phyloP scores from a whole-genome alignment of 2,888 invertebrate species.

The Cerastis leucographa region DNA sequence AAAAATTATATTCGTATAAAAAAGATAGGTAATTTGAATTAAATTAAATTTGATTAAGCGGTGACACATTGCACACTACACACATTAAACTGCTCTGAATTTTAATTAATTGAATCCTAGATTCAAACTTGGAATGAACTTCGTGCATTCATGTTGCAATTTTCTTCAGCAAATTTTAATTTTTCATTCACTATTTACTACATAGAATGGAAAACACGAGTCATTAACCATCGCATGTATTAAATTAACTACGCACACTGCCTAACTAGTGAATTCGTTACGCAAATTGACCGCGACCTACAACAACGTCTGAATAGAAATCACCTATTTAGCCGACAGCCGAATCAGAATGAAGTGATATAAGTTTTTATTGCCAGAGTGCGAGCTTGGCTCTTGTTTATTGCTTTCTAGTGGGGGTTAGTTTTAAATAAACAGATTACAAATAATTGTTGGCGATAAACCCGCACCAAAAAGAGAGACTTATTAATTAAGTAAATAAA shows the following conservation, averaged over 20 bases:
- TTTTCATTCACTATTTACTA: constrained; percentile 11
- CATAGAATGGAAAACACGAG: constrained; percentile 20
- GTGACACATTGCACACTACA: no score
- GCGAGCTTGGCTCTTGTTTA: constrained; percentile 31
- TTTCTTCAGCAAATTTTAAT: background rate
- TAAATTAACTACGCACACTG: constrained; percentile 74
- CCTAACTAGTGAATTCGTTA: constrained; percentile 77
- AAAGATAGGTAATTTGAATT: background rate
- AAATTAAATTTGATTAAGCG: background rate
- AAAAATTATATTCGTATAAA: background rate
- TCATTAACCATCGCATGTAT: constrained; percentile 75
- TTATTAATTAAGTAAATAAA: no score
- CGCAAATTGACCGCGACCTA: constrained; percentile 78
- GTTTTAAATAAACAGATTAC: background rate
- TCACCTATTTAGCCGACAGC: constrained; percentile 65
- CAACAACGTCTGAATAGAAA: constrained; percentile 81
- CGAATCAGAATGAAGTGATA: constrained; percentile 56
- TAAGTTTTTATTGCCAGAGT: constrained; percentile 54
- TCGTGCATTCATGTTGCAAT: background rate
- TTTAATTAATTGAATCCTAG: background rate
- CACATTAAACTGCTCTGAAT: background rate
- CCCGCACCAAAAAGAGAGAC: background rate
- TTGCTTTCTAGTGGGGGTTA: background rate
- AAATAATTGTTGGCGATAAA: background rate
- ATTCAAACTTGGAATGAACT: background rate